A percentile compares a stretch with the other conserved stretches of the same genome.
Evolutionary conservation across 2,113 vertebrate species (phyloP).

Genomic region (Rhagologus leucostigma): DNA sequence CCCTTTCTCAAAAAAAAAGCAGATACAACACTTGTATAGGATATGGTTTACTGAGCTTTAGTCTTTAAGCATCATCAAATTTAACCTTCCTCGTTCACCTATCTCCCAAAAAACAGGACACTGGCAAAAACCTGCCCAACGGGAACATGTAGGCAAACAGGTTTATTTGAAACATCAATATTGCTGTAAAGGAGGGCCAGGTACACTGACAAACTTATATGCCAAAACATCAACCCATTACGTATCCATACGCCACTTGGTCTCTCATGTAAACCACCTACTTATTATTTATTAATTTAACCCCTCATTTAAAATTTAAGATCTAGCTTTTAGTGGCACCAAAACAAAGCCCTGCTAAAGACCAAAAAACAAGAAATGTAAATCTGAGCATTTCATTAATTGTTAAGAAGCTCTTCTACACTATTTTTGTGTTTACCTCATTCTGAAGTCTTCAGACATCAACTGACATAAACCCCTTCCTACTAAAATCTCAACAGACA

Average conservation of each 20-base stretch:
- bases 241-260: neutral
- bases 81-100: neutral
- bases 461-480: neutral
- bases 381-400: neutral
- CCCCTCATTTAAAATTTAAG: neutral
- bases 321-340: neutral
- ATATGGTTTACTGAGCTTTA: neutral
- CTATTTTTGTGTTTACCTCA: neutral
- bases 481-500: neutral
- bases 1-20: neutral
- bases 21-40: neutral
- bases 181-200: neutral
- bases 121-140: neutral
- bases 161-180: neutral
- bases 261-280: neutral
- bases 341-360: neutral
- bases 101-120: neutral
- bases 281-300: neutral
- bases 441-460: neutral
- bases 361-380: neutral
- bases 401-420: neutral
- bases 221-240: neutral
- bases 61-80: neutral
- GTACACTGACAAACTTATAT: neutral
- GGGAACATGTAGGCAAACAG: neutral